Percentiles rank a stretch among this genome's conserved stretches.
Conservation (phyloP, 1,140 invertebrate genomes). For the Zaprionus tsacasi region DNA sequence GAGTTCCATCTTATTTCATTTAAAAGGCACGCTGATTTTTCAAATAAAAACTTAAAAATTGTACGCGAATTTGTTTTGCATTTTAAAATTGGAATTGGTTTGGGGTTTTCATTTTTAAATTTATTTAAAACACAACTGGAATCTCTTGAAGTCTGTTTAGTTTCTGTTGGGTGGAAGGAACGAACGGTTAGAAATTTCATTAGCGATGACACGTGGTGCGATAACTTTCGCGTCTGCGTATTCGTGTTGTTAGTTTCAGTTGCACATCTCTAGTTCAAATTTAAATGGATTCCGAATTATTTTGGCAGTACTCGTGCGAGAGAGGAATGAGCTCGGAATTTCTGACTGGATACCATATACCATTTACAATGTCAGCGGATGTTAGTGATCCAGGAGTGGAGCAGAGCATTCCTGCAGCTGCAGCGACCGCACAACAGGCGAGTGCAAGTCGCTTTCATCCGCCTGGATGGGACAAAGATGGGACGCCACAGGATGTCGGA, state of each 20-base stretch:
- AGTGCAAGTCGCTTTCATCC: background rate
- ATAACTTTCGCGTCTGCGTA: conserved; percentile 31
- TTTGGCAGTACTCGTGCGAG: background rate
- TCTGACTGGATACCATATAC: conserved; percentile 46
- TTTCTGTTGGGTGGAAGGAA: no score
- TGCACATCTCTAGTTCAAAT: conserved; percentile 33
- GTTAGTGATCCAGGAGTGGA: background rate
- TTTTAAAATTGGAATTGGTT: background rate
- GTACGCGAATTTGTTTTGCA: background rate
- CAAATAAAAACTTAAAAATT: conserved; percentile 30
- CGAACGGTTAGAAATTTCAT: background rate
- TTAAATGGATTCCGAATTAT: conserved; percentile 28
- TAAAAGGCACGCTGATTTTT: conserved; percentile 35
- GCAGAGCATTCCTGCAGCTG: background rate
- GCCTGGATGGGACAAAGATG: background rate
- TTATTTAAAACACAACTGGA: background rate
- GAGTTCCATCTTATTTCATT: conserved; percentile 38
- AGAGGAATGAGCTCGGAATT: conserved; percentile 35
- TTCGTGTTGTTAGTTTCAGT: background rate
- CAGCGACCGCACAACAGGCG: background rate
- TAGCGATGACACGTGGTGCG: conserved; percentile 14
- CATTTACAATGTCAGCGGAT: conserved; percentile 6
- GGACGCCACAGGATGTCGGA: background rate
- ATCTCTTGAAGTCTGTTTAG: background rate
- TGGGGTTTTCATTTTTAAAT: background rate